These are phyloP conservation scores for Cettia cetti DNA, from an alignment of 2,113 vertebrate species.

Conservation along the genomic window DNA sequence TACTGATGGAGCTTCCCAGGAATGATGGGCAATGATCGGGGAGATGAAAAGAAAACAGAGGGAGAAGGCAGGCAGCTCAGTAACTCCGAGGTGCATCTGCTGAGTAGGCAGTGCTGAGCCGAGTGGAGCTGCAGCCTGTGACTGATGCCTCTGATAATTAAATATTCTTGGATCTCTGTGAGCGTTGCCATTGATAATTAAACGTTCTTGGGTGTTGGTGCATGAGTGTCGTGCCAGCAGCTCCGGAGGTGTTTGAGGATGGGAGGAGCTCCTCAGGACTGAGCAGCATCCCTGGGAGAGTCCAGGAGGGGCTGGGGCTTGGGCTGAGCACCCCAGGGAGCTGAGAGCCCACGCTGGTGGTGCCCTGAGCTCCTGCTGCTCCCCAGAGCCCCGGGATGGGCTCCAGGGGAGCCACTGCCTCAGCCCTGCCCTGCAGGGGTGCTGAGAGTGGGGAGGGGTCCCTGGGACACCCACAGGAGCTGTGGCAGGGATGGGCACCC, in stretches of 20 bases:
- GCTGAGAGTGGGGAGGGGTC: accelerated
- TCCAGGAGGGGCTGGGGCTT: background rate
- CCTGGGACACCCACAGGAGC: background rate
- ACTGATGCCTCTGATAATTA: background rate
- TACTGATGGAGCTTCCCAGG: conserved; percentile 23
- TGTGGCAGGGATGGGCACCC: background rate
- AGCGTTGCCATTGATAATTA: background rate
- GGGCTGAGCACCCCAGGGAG: background rate
- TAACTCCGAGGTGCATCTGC: background rate
- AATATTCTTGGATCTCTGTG: background rate
- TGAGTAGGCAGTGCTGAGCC: background rate
- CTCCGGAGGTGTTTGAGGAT: background rate
- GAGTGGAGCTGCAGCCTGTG: background rate
- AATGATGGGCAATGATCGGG: background rate
- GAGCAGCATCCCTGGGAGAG: background rate
- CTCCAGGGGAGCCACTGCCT: accelerated
- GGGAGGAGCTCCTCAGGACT: background rate
- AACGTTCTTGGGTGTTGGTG: background rate
- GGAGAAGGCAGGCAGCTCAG: background rate
- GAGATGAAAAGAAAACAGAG: background rate
- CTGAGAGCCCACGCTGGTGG: accelerated
- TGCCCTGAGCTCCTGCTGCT: background rate
- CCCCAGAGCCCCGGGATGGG: accelerated
- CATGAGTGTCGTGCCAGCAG: accelerated
- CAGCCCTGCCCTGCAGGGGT: accelerated